Evolutionary conservation across 2,113 vertebrate genomes (phyloP), one percentile per base, ranked within the genome.

Genomic region (Steatornis caripensis): DNA sequence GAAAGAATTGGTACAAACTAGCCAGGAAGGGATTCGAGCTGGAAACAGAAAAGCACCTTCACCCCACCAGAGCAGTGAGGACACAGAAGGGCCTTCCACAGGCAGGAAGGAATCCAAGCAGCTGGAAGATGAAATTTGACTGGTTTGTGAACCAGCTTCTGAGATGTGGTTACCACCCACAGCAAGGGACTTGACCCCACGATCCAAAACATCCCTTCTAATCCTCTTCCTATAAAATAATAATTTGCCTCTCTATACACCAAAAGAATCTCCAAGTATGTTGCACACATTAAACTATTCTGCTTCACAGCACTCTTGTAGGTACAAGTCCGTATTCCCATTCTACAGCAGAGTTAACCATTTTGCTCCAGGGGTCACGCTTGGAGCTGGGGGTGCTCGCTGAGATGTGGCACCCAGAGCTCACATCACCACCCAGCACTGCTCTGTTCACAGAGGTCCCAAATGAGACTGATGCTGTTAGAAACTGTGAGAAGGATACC

Each of bases 81-180:
- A 89, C 36, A 22, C 70, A 89, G 77, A 89, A 95, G 37, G 95
- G 95, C 94, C 96, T 95, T 94, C 58, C 1, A 0, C 66, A 54
- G 23, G 37, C 22, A 8, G 62, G 41, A 90, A 83, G 71, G 70
- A 88, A 70, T 85, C 82, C 87, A 96, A 96, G 91, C 46, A 87
- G 53, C 69, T 94, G 65, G 61, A 89, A 95, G 41, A 82, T 51
- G 87, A 34, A 93, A 94, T 78, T 87, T 87, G 87, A 78, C 89
- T 95, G 68, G 41, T 80, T 85, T 95, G 78, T 41, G 45, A 89
- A 94, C 61, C 66, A 85, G 81, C 70, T 87, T 90, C 81, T 85
- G 90, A 85, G 70, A 70, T 87, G 82, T 77, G 78, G 87, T 93
- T 96, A 74, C 87, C 92, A 95, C 87, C 82, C 78, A 93, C 74